These are phyloP conservation scores for Megathymus violae DNA, from an alignment of 1,140 invertebrate species.

Conservation along the genomic window DNA sequence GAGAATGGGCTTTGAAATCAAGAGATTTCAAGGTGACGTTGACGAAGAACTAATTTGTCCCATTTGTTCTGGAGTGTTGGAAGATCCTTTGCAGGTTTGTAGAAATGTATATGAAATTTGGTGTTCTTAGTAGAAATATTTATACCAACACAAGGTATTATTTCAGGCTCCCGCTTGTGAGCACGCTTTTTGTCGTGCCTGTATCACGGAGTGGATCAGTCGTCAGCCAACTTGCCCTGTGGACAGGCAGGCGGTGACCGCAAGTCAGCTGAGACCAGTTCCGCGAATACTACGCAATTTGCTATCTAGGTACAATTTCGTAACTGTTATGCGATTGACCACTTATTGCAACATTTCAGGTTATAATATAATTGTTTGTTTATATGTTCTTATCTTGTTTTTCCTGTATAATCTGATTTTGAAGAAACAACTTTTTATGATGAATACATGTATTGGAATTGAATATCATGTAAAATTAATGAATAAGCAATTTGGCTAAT, in stretches of 20 bases:
- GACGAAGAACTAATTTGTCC: slow-evolving; percentile 96
- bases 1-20: slow-evolving; percentile 94
- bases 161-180: slow-evolving; percentile 96
- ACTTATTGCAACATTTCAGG: slow-evolving; percentile 39
- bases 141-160: neutral
- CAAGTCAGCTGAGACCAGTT: slow-evolving; percentile 93
- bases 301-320: slow-evolving; percentile 86
- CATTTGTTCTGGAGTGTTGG: slow-evolving; percentile 95
- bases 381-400: slow-evolving; percentile 28
- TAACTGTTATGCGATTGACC: slow-evolving; percentile 42
- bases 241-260: slow-evolving; percentile 94
- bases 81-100: slow-evolving; percentile 94
- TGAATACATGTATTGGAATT: slow-evolving; percentile 41
- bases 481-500: too few species aligned
- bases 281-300: slow-evolving; percentile 96
- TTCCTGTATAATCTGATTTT: slow-evolving; percentile 8
- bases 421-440: slow-evolving; percentile 3
- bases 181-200: slow-evolving; percentile 96
- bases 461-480: too few species aligned
- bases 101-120: neutral
- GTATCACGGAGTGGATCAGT: slow-evolving; percentile 97
- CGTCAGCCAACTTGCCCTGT: slow-evolving; percentile 96
- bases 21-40: slow-evolving; percentile 94
- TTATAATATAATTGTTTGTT: slow-evolving; percentile 36
- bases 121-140: slow-evolving; percentile 12